Evolutionary conservation across 2,797 vertebrate species (phyloP).

Genomic region (Rousettus madagascariensis): DNA sequence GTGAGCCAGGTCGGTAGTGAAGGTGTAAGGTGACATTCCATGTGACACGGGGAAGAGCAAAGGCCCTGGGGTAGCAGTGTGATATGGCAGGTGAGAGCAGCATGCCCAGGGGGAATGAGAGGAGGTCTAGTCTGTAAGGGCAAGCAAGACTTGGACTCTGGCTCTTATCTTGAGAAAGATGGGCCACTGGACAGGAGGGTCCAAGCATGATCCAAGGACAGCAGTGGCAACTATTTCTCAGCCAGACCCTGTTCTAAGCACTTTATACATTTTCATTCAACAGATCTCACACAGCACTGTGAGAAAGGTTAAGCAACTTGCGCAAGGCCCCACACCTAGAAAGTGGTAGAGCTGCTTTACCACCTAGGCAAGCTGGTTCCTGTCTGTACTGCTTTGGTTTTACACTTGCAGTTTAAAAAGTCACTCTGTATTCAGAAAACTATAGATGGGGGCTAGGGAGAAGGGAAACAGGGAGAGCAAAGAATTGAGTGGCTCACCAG

Average conservation of each 20-base stretch:
- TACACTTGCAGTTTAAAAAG: constrained; percentile 12
- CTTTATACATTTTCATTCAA: not conserved
- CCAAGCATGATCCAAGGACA: not conserved
- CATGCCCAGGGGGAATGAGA: not conserved
- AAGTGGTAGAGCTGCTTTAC: not conserved
- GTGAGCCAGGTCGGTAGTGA: not conserved
- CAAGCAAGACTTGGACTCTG: not conserved
- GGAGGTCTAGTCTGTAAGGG: not conserved
- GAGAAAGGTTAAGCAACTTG: constrained; percentile 7
- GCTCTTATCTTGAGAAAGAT: not conserved
- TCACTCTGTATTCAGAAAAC: not conserved
- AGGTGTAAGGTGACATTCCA: not conserved
- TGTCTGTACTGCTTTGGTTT: not conserved
- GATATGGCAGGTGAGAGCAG: not conserved
- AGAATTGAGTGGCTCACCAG: constrained; percentile 5
- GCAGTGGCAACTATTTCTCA: not conserved
- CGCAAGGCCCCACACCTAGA: constrained; percentile 36
- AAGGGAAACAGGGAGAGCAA: not conserved
- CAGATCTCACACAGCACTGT: not conserved
- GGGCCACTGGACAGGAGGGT: not conserved
- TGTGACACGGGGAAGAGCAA: not conserved
- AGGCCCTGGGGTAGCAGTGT: not conserved
- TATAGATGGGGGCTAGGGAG: not conserved
- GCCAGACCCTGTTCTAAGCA: not conserved
- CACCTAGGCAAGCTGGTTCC: not conserved